phyloP scores from a whole-genome alignment of 35 echinoderm and acorn worm species.

The Strongylocentrotus purpuratus region DNA sequence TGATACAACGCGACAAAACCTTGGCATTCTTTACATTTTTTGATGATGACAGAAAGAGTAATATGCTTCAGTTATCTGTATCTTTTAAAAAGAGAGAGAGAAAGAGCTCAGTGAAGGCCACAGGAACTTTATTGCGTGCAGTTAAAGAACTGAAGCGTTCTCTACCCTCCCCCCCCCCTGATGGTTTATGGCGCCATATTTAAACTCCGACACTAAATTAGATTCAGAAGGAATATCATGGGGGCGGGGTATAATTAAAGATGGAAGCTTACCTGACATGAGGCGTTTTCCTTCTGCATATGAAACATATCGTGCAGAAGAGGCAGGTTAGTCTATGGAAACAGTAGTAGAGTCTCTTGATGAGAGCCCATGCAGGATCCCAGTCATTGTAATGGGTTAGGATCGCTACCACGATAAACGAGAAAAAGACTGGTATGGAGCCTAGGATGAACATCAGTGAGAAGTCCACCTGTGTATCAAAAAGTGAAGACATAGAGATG shows the following conservation, averaged over 20 bases:
- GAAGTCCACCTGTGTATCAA: constrained; percentile 73
- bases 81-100: no score
- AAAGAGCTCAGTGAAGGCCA: no score
- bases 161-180: no score
- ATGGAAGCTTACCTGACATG: constrained; percentile 20
- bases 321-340: constrained; percentile 44
- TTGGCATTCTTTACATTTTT: no score
- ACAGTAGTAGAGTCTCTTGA: constrained; percentile 51
- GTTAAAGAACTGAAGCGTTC: no score
- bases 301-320: constrained; percentile 17
- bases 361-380: constrained; percentile 81
- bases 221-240: not conserved
- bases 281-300: constrained; percentile 41
- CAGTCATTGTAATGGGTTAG: constrained; percentile 94
- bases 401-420: constrained; percentile 75
- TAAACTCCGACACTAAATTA: no score
- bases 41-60: no score
- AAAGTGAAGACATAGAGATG: not conserved
- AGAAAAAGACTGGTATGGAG: constrained; percentile 79
- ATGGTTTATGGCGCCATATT: no score
- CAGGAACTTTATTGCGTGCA: no score
- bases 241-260: not conserved
- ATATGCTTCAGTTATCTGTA: no score
- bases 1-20: no score
- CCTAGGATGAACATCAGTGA: constrained; percentile 80